Conservation (phyloP, 2,888 invertebrate species). For the Cepaea hortensis region DNA sequence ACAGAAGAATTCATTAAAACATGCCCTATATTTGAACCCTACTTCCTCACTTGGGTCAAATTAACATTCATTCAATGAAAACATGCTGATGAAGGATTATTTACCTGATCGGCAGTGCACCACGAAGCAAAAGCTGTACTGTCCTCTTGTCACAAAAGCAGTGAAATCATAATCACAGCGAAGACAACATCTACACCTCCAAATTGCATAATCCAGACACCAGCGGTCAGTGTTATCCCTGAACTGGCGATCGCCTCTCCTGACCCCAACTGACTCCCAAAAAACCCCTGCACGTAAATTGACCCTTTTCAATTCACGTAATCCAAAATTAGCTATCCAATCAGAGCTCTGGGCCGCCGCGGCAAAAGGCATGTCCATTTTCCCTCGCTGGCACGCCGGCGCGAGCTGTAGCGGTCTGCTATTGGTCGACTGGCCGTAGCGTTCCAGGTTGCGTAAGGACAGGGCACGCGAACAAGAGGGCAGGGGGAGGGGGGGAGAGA, state of each 20-base stretch:
- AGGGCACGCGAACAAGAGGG: conserved; percentile 51
- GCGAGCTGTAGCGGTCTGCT: conserved; percentile 37
- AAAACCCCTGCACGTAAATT: conserved; percentile 42
- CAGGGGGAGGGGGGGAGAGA: conserved; percentile 55
- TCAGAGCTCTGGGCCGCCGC: conserved; percentile 52
- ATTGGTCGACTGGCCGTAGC: conserved; percentile 55
- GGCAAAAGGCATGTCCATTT: conserved; percentile 55
- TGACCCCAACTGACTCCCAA: conserved; percentile 50
- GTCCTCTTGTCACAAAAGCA: not conserved
- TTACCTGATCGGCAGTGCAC: not conserved
- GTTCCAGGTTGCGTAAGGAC: conserved; percentile 63
- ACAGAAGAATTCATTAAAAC: too few relatives aligned
- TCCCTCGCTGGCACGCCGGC: conserved; percentile 40
- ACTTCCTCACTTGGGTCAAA: too few relatives aligned
- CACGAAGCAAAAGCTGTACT: not conserved
- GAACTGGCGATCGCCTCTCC: not conserved
- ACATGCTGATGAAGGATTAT: not conserved
- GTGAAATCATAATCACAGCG: not conserved
- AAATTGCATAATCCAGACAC: not conserved
- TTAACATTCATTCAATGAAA: not conserved
- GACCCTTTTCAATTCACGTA: conserved; percentile 60
- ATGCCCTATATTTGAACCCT: too few relatives aligned
- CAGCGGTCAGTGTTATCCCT: conserved; percentile 2
- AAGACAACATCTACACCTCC: not conserved
- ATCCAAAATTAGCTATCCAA: conserved; percentile 66